Conservation (phyloP, 2,888 invertebrate genomes). For the Sclerodermus sp. region DNA sequence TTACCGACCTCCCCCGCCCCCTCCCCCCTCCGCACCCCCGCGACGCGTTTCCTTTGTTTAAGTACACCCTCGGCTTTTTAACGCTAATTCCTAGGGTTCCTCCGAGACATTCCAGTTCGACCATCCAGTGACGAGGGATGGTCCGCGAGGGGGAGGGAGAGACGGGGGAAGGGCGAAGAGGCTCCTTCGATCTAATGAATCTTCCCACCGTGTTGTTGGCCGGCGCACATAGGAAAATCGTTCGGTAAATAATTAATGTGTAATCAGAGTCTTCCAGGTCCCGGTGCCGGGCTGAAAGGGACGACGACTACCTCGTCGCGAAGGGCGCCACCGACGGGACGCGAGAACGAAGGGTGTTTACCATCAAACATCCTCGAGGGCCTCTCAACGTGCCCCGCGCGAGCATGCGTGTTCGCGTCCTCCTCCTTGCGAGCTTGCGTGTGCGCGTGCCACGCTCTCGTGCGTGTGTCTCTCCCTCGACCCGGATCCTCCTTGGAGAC, state of each 20-base stretch:
- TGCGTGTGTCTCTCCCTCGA: not conserved
- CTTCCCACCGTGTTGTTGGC: slow-evolving; percentile 24
- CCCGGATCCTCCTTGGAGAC: too few relatives aligned
- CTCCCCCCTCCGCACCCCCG: too few relatives aligned
- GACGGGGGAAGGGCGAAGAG: slow-evolving; percentile 15
- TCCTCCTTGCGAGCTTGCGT: slow-evolving; percentile 7
- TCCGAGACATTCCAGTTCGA: too few relatives aligned
- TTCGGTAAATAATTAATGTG: slow-evolving; percentile 55
- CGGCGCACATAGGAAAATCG: slow-evolving; percentile 40
- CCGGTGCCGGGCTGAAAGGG: too few relatives aligned
- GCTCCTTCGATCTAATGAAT: slow-evolving; percentile 47
- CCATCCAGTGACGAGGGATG: too few relatives aligned
- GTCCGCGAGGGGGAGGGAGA: not conserved
- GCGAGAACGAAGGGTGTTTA: slow-evolving; percentile 50
- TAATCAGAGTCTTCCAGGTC: slow-evolving; percentile 46
- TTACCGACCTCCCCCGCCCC: too few relatives aligned
- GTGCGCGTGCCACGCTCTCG: slow-evolving; percentile 31
- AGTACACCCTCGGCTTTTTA: too few relatives aligned
- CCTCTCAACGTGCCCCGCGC: slow-evolving; percentile 43
- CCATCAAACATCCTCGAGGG: slow-evolving; percentile 46
- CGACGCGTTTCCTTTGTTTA: too few relatives aligned
- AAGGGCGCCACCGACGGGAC: slow-evolving; percentile 43
- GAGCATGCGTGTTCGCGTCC: slow-evolving; percentile 7
- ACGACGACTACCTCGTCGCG: not conserved
- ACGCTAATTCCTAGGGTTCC: too few relatives aligned